Evolutionary conservation across 53 echinoderm and acorn worm genomes (phyloP).

Genomic region (Pentamera pediparva): DNA sequence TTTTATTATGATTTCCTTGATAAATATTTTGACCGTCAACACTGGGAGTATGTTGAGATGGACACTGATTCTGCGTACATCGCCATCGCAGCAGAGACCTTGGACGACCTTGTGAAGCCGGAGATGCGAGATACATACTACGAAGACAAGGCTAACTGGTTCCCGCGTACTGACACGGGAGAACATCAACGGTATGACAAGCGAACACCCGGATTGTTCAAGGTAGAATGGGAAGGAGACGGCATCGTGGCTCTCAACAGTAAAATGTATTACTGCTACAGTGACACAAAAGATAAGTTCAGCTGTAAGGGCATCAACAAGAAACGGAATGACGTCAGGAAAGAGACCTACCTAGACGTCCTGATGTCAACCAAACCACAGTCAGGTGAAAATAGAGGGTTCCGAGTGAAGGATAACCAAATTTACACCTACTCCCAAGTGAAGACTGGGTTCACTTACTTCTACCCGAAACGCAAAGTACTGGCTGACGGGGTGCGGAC

Average conservation of each 20-base stretch:
- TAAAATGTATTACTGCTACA: constrained; percentile 50
- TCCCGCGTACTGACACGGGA: constrained; percentile 27
- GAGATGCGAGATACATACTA: not conserved
- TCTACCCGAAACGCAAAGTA: no score
- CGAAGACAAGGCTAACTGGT: constrained; percentile 14
- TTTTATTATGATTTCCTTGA: constrained; percentile 51
- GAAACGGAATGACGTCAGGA: no score
- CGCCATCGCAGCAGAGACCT: constrained; percentile 28
- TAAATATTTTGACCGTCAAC: constrained; percentile 27
- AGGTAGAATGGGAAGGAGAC: constrained; percentile 66
- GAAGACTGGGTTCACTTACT: no score
- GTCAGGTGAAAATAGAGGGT: no score
- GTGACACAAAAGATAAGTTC: constrained; percentile 29
- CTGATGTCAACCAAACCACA: no score
- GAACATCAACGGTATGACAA: constrained; percentile 41
- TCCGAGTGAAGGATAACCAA: no score
- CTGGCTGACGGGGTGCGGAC: no score
- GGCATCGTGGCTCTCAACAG: constrained; percentile 52
- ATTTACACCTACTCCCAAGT: no score
- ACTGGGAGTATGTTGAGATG: constrained; percentile 46
- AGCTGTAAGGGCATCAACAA: constrained; percentile 66
- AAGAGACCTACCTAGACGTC: no score
- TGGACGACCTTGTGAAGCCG: constrained; percentile 21
- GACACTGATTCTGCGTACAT: constrained; percentile 60
- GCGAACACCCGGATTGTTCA: constrained; percentile 58